Conservation (phyloP, 2,113 vertebrate genomes). For the Alouatta palliata region DNA sequence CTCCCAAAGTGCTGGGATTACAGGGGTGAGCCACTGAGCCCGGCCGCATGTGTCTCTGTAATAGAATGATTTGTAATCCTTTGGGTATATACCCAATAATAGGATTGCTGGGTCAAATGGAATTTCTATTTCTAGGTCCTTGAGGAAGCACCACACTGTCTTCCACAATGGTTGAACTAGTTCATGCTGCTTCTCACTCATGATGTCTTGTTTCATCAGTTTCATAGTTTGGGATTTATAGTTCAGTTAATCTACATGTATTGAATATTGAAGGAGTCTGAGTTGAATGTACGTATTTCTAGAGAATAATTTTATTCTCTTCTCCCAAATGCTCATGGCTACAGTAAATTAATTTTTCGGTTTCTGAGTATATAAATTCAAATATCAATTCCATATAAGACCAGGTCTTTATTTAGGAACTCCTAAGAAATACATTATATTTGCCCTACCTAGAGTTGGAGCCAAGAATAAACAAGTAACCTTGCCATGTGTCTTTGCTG, state of each 20-base stretch:
- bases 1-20: too few species aligned
- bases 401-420: not conserved
- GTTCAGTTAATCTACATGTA: not conserved
- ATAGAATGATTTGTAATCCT: too few species aligned
- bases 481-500: not conserved
- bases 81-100: too few species aligned
- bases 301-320: not conserved
- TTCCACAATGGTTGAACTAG: too few species aligned
- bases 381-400: not conserved
- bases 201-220: not conserved
- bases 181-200: not conserved
- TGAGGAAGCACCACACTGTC: too few species aligned
- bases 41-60: too few species aligned
- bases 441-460: not conserved
- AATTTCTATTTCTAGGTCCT: too few species aligned
- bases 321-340: not conserved
- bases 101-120: too few species aligned
- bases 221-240: slow-evolving; percentile 27
- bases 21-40: too few species aligned
- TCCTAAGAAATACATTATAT: not conserved
- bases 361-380: not conserved
- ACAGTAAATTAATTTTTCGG: not conserved
- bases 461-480: not conserved
- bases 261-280: not conserved
- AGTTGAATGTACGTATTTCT: not conserved